Conservation (phyloP, 2,888 invertebrate species). For the Drosophila neonasuta region DNA sequence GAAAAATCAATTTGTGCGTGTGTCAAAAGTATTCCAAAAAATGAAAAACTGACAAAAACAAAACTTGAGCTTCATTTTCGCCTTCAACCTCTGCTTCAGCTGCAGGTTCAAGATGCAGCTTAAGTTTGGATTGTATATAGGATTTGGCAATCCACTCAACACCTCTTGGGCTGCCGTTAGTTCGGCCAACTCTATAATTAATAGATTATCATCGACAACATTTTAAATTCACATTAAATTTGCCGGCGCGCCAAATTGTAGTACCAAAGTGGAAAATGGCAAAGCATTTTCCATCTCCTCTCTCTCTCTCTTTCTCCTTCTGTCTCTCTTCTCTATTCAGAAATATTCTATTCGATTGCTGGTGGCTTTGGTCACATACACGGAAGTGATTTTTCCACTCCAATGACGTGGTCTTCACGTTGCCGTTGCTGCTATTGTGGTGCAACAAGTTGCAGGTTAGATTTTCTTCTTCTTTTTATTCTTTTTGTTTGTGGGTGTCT, state of each 20-base stretch:
- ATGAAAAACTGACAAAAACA: background rate
- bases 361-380: conserved; percentile 75
- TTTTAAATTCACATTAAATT: conserved; percentile 76
- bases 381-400: conserved; percentile 77
- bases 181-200: conserved; percentile 68
- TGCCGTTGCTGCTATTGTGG: conserved; percentile 29
- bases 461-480: too few species aligned
- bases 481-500: conserved; percentile 48
- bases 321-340: conserved; percentile 15
- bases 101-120: conserved; percentile 1
- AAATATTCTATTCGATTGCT: conserved; percentile 63
- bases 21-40: conserved; percentile 16
- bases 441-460: conserved; percentile 63
- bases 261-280: conserved; percentile 66
- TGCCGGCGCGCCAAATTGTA: conserved; percentile 71
- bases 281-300: conserved; percentile 37
- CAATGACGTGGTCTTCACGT: conserved; percentile 61
- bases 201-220: conserved; percentile 78
- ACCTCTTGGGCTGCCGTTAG: conserved; percentile 73
- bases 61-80: conserved; percentile 17
- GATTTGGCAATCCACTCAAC: conserved; percentile 54
- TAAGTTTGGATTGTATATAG: background rate
- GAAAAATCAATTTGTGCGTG: conserved; percentile 33
- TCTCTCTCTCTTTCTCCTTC: conserved; percentile 7
- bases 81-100: conserved; percentile 4